Percentiles rank a stretch among this genome's conserved stretches.
phyloP scores from a whole-genome alignment of 2,113 vertebrate species.

The Spermophilus dauricus region DNA sequence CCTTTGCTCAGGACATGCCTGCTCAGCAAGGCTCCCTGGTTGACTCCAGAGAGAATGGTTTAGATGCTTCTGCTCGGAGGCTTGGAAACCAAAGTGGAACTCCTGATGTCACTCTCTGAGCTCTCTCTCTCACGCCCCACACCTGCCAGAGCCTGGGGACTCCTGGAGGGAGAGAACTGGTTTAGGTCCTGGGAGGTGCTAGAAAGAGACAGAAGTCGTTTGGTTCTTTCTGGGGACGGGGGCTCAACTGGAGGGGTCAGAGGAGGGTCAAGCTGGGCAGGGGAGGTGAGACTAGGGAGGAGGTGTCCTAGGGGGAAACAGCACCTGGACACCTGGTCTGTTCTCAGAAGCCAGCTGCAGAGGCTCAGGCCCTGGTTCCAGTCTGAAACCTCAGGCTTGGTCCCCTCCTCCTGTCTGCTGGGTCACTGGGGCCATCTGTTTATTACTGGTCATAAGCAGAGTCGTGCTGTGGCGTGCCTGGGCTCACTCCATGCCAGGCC shows the following conservation, averaged over 20 bases:
- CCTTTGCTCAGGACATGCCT: background rate
- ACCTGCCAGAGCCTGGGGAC: background rate
- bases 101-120: background rate
- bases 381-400: background rate
- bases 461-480: accelerated
- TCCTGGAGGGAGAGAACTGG: background rate
- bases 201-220: background rate
- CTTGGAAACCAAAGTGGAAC: background rate
- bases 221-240: background rate
- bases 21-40: background rate
- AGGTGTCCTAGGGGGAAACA: background rate
- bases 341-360: background rate
- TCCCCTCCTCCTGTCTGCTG: accelerated
- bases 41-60: background rate
- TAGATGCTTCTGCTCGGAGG: background rate
- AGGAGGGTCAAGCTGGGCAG: background rate
- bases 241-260: background rate
- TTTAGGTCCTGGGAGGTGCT: background rate
- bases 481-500: background rate
- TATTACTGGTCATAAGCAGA: background rate
- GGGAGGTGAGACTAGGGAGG: no score
- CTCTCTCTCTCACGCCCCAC: no score
- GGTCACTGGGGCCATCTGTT: background rate
- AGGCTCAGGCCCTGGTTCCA: background rate
- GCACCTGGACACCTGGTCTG: background rate